A percentile compares a stretch with the other conserved stretches of the same genome.
These are phyloP conservation scores for Psittacara wagleri DNA, from an alignment of 2,113 vertebrate genomes.

Conservation along the genomic window DNA sequence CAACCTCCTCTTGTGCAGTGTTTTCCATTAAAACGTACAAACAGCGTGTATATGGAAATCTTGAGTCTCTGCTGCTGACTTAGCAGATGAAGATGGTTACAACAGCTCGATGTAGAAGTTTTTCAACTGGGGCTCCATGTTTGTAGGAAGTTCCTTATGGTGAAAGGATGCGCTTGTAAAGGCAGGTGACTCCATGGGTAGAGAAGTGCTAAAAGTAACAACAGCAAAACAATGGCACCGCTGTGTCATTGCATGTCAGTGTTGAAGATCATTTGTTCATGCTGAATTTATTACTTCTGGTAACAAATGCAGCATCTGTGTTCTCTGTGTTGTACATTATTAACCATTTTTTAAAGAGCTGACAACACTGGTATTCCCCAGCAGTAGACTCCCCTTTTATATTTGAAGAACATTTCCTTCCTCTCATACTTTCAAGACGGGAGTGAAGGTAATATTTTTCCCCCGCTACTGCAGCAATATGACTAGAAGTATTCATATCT, in stretches of 20 bases:
- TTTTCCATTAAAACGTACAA: background rate
- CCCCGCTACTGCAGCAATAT: background rate
- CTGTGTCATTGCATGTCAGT: background rate
- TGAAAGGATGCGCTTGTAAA: background rate
- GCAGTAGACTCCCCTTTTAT: background rate
- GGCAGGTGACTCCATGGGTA: background rate
- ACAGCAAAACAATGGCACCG: background rate
- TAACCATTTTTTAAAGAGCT: background rate
- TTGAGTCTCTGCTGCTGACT: background rate
- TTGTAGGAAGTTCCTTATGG: background rate
- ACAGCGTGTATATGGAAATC: background rate
- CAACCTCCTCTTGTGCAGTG: background rate
- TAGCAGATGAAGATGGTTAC: background rate
- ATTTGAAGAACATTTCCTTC: background rate
- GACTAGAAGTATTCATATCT: background rate
- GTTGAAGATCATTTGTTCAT: background rate
- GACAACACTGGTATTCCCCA: background rate
- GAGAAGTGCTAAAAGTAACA: background rate
- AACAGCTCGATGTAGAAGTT: background rate
- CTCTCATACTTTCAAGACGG: background rate
- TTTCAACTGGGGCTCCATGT: background rate
- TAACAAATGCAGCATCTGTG: background rate
- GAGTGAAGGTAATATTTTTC: background rate
- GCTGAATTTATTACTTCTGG: background rate
- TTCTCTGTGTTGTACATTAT: background rate